These are phyloP conservation scores for Artemisiospiza belli DNA, from an alignment of 2,113 vertebrate genomes.

Conservation along the genomic window DNA sequence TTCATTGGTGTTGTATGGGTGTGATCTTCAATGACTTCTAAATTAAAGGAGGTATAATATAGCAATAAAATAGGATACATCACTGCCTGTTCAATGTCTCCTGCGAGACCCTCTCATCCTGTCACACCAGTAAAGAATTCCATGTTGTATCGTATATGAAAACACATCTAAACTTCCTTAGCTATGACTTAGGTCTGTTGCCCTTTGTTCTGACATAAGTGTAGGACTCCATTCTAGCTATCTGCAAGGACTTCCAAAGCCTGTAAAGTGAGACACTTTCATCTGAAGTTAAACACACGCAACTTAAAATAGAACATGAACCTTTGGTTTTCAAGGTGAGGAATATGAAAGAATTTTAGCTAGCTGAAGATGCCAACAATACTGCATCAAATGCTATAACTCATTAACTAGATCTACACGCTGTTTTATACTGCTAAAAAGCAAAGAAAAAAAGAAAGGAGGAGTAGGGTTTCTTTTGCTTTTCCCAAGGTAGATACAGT, in stretches of 20 bases:
- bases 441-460: background rate
- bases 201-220: background rate
- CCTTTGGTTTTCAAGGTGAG: background rate
- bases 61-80: background rate
- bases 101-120: background rate
- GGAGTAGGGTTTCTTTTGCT: background rate
- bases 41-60: background rate
- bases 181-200: background rate
- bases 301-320: background rate
- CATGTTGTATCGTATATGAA: background rate
- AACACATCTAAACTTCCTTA: background rate
- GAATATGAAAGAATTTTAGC: background rate
- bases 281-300: background rate
- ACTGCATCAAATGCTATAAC: background rate
- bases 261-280: background rate
- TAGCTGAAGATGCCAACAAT: background rate
- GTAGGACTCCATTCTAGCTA: background rate
- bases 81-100: background rate
- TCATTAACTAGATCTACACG: background rate
- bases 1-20: background rate
- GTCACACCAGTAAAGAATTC: background rate
- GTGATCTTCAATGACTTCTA: background rate
- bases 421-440: background rate
- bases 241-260: background rate
- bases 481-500: conserved; percentile 27